Conservation (phyloP, 2,113 vertebrate genomes). For the Eptesicus fuscus region DNA sequence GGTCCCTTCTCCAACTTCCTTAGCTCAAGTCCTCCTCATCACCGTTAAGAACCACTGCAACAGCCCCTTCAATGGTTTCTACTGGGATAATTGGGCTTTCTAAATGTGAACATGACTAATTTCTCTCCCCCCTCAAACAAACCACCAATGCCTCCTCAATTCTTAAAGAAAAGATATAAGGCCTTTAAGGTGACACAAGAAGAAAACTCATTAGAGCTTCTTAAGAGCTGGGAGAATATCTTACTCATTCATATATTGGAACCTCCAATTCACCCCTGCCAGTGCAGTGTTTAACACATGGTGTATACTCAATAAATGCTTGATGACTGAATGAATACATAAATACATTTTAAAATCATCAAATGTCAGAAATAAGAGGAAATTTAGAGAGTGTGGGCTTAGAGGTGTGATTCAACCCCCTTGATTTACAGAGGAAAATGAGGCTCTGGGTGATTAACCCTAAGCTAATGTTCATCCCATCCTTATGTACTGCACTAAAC, state of each 20-base stretch:
- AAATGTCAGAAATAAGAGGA: neutral
- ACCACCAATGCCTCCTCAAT: neutral
- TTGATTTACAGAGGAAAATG: neutral
- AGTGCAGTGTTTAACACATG: neutral
- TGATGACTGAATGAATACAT: neutral
- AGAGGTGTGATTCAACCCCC: neutral
- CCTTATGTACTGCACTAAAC: neutral
- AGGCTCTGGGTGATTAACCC: neutral
- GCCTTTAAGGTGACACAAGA: neutral
- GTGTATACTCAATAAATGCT: neutral
- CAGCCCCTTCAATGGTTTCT: neutral
- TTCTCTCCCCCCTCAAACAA: neutral
- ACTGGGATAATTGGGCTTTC: neutral
- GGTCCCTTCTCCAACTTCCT: neutral
- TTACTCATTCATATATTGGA: neutral
- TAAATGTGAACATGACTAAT: neutral
- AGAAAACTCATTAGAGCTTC: neutral
- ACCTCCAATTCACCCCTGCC: no score
- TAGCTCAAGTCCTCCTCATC: neutral
- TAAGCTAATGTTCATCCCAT: neutral
- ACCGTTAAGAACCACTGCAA: neutral
- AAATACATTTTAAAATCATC: neutral
- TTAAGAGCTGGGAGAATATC: neutral
- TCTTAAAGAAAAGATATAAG: neutral
- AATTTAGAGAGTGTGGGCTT: neutral